Evolutionary conservation across 2,888 invertebrate genomes (phyloP), one percentile per base, ranked within the genome.

Genomic region (Acrobasis repandana): DNA sequence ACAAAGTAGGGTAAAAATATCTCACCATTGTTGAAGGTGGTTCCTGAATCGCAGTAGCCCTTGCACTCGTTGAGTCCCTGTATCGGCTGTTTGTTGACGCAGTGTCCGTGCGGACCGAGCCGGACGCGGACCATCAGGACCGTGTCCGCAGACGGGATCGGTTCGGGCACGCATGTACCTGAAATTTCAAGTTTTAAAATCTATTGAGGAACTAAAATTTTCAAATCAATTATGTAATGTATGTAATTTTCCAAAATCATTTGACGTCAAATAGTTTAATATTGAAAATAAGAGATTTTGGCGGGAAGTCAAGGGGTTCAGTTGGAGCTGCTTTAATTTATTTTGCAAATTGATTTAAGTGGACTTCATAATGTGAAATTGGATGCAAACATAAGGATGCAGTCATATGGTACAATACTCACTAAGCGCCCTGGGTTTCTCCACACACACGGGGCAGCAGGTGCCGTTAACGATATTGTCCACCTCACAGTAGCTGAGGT

Each of bases 11-110:
- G 16, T 18, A 11, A 10, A 10, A 48, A 43, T 11, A 15, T 87
- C 92, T 93, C 76, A 95, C 96, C 84, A 71, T 90, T 83, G 74
- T 95, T 95, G 68, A 94, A 96, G n/a, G 93, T 81, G 0, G 96
- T 95, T 16, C 94, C 94, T 0, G 96, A 96, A 66, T 93, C 87
- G 73, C 97, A 97, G 14, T 87, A 77, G 0, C 97, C 97, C 56
- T 93, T 89, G 72, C 97, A 97, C 81, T 96, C 95, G 9, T 93
- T 94, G 73, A 96, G 93, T 6, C 93, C 94, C 5, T 71, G 67
- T 16, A 96, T 86, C 0, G 94, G 90, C 60, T 92, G 75, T 28
- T 85, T 79, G 84, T 97, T 97, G 64, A 86, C 83, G 80, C 97
- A 97, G 1, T 85, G 68, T 0, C 96, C 96, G 80, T 94, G 94